Base-by-base conservation (phyloP, 2,888 invertebrate genomes). In the Elysia crispata region DNA sequence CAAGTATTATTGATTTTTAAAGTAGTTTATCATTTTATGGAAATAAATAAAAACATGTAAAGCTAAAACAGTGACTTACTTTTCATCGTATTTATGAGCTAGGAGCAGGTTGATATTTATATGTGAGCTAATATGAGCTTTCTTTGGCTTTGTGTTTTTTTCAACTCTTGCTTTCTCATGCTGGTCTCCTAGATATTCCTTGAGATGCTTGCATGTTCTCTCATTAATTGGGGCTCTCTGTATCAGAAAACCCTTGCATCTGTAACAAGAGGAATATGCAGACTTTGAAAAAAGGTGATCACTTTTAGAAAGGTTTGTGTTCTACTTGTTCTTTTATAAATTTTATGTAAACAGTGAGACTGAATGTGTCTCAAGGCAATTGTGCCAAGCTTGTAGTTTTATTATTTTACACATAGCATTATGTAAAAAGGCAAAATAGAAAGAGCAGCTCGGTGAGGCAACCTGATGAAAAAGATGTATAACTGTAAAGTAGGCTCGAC, bases 31-130 rank as follows among this genome's bases (percentile, higher is more conserved):
- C 13, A 0, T 76, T 20, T n/a, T 28, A 50, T 64, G 49, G 33
- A 73, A 23, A 25, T 18, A 79, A 49, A 28, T 28, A 50, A 54
- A 69, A 28, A 69, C 18, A 50, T 15, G 33, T 73, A 50, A 25
- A 49, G n/a, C 57, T 8, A 73, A 28, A 25, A 64, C 18, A 13
- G 57, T 64, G 31, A 78, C 87, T 77, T 83, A 88, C 87, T 83
- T 85, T 78, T 89, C 89, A 72, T 87, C 86, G 81, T 86, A 90
- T 83, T 90, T 90, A 81, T 90, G 88, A 28, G 90, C 90, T 62
- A 91, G 81, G 25, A 91, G 76, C 8, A 91, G 82, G 64, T 86
- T 86, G 82, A 88, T 83, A 25, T 80, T 83, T 82, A 87, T 85
- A 64, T 87, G 84, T 1, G 77, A 72, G 18, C 86, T 82, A 67